phyloP scores from a whole-genome alignment of 2,113 vertebrate species.

The Eubucco bourcierii region DNA sequence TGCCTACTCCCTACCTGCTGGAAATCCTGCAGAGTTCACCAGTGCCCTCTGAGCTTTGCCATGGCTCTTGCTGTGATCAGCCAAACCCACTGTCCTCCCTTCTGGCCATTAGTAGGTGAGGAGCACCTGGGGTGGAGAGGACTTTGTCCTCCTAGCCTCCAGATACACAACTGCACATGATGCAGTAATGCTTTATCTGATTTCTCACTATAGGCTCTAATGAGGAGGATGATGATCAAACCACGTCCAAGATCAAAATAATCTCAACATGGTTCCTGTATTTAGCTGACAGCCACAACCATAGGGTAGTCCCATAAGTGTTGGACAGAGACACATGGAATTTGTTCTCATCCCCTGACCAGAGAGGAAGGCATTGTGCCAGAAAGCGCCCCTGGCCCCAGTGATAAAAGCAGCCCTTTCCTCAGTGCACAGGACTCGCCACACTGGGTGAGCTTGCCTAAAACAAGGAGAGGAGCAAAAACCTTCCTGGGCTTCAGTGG shows the following conservation, averaged over 20 bases:
- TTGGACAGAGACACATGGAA: not conserved
- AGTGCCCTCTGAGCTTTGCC: not conserved
- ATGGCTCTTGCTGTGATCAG: not conserved
- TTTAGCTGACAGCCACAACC: not conserved
- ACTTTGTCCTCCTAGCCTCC: not conserved
- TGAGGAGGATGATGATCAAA: not conserved
- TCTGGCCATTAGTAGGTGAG: not conserved
- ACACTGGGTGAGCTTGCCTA: not conserved
- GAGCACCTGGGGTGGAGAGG: not conserved
- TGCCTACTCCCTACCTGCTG: not conserved
- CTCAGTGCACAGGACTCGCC: rapidly evolving
- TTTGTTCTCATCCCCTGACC: not conserved
- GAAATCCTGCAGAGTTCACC: not conserved
- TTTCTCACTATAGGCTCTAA: not conserved
- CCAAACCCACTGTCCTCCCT: not conserved
- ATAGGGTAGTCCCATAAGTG: rapidly evolving
- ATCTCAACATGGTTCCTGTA: not conserved
- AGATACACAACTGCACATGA: not conserved
- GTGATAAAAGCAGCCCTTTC: not conserved
- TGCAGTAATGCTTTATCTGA: not conserved
- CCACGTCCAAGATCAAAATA: not conserved
- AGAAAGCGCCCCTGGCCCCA: not conserved
- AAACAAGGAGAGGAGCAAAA: not conserved
- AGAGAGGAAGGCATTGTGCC: not conserved
- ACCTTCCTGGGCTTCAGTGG: not conserved